Evolutionary conservation across 2,888 invertebrate genomes (phyloP).

Genomic region (Xylota segnis): DNA sequence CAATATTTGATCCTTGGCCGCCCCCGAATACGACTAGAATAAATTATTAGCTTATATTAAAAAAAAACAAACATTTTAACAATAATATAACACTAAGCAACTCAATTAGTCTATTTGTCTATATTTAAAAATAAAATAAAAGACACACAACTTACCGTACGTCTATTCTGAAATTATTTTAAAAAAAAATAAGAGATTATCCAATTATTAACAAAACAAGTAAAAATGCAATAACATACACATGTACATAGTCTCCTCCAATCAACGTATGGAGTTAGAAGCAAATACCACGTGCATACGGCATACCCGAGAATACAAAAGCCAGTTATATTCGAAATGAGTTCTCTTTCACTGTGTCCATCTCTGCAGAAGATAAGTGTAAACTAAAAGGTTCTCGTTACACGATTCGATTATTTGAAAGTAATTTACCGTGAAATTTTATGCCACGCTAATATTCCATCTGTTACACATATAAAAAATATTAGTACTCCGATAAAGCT

Average conservation of each 20-base stretch:
- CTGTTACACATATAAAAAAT: constrained; percentile 47
- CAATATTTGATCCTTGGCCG: no score
- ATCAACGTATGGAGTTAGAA: constrained; percentile 50
- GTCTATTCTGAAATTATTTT: not conserved
- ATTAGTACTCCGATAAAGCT: constrained; percentile 50
- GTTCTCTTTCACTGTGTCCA: no score
- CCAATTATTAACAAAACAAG: not conserved
- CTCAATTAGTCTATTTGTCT: not conserved
- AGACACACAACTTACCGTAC: not conserved
- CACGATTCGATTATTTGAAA: not conserved
- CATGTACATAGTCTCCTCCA: constrained; percentile 32
- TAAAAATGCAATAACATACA: constrained; percentile 13
- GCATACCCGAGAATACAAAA: constrained; percentile 6
- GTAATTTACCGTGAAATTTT: not conserved
- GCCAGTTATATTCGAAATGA: not conserved
- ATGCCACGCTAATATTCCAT: constrained; percentile 18
- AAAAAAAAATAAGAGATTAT: not conserved
- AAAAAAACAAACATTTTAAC: not conserved
- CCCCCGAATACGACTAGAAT: no score
- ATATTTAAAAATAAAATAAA: no score
- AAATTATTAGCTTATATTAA: no score
- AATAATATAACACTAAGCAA: no score
- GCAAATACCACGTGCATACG: constrained; percentile 30
- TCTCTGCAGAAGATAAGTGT: not conserved
- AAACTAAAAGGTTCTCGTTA: not conserved